Base-by-base conservation (phyloP, 2,888 invertebrate genomes). In the Drosophila peninsularis region DNA sequence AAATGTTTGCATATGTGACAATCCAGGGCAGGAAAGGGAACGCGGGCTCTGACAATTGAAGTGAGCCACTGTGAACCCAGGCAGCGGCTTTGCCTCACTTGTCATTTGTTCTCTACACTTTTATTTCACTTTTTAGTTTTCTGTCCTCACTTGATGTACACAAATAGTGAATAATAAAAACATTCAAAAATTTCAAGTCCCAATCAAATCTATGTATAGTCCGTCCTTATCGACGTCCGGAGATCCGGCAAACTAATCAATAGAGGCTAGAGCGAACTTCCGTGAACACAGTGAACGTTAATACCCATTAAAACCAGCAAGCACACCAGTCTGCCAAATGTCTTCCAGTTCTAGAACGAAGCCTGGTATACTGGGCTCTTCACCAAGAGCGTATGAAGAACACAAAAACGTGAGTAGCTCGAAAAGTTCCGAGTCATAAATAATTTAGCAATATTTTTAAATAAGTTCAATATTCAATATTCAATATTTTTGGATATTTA, bases 1-100 rank as follows among this genome's bases (percentile, higher is more conserved):
- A 76, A 68, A 68, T 76, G 58, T 73, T 64, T 73, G 75, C 70
- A 78, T 69, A 74, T 70, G 70, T 57, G 50, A 57, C 50, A 54
- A 54, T 57, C 47, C 53, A 27, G 14, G 32, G 2, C 4, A 9
- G 36, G 14, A 21, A 5, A n/a, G 10, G 27, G 27, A 30, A 30
- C 27, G 5, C 27, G 7, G 6, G 27, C 7, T 30, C 13, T 45
- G 0, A 21, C 56, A 66, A 50, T 67, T 37, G 32, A 36, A 47
- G 36, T 13, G 17, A 13, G 10, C 30, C 47, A 70, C 70, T 56
- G 62, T 49, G 24, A 61, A 61, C 37, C 37, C 36, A 42, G 21
- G 4, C 41, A 24, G 24, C 24, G 36, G 30, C 30, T 30, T 30
- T 53, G 70, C 24, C 37, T 47, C 2, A 14, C 2, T 14, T 55